Evolutionary conservation across 2,888 invertebrate genomes (phyloP).

Genomic region (Oithona nana): DNA sequence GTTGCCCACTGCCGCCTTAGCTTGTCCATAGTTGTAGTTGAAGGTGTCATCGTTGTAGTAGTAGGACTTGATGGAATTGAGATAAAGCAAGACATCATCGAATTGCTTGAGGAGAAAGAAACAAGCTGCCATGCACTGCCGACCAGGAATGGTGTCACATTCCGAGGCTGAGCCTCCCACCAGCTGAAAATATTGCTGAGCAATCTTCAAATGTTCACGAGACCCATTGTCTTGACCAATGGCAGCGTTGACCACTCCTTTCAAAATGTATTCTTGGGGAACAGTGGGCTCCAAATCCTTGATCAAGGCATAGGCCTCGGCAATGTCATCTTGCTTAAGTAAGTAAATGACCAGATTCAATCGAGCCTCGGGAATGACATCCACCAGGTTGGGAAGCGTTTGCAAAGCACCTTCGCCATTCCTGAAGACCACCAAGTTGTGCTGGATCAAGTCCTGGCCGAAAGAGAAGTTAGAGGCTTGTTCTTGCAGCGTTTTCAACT

Average conservation of each 20-base stretch:
- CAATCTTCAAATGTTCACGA: constrained; percentile 76
- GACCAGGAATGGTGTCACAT: constrained; percentile 69
- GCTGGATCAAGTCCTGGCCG: constrained; percentile 76
- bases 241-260: constrained; percentile 84
- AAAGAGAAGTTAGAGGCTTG: constrained; percentile 50
- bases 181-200: constrained; percentile 86
- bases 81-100: constrained; percentile 85
- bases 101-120: constrained; percentile 86
- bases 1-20: constrained; percentile 67
- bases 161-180: constrained; percentile 92
- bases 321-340: constrained; percentile 61
- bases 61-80: constrained; percentile 91
- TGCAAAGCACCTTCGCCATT: constrained; percentile 85
- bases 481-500: constrained; percentile 54
- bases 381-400: constrained; percentile 70
- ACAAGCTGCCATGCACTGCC: constrained; percentile 95
- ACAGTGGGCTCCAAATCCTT: constrained; percentile 80
- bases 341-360: constrained; percentile 88
- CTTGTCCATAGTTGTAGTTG: constrained; percentile 71
- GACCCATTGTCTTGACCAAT: constrained; percentile 49
- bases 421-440: constrained; percentile 84
- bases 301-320: constrained; percentile 68
- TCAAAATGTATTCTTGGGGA: constrained; percentile 85
- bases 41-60: constrained; percentile 72
- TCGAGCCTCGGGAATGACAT: constrained; percentile 88